These are phyloP conservation scores for Linnaemya tessellans DNA, from an alignment of 2,888 invertebrate species.

Conservation along the genomic window DNA sequence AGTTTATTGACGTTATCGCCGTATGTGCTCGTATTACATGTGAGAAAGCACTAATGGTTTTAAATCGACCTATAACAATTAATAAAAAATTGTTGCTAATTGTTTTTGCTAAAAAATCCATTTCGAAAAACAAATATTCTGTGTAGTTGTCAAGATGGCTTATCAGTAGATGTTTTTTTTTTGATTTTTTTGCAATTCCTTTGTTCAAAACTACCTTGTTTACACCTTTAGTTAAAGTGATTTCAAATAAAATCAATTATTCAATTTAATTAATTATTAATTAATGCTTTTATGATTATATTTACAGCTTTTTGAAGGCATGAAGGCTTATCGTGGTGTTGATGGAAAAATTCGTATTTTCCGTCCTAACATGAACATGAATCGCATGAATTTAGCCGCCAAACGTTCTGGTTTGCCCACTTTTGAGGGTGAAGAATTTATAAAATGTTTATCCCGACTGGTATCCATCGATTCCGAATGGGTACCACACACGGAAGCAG, in stretches of 20 bases:
- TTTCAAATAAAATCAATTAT: slow-evolving; percentile 13
- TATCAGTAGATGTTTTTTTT: slow-evolving; percentile 25
- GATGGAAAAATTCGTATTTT: slow-evolving; percentile 97
- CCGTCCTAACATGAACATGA: slow-evolving; percentile 97
- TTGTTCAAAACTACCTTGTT: slow-evolving; percentile 23
- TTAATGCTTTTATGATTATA: slow-evolving; percentile 45
- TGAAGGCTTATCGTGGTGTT: slow-evolving; percentile 97
- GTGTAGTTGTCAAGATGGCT: slow-evolving; percentile 32
- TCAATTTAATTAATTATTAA: slow-evolving; percentile 14
- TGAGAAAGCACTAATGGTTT: not conserved
- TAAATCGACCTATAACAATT: slow-evolving; percentile 11
- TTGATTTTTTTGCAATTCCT: slow-evolving; percentile 10
- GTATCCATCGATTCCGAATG: slow-evolving; percentile 97
- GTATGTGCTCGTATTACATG: slow-evolving; percentile 13
- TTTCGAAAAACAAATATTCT: slow-evolving; percentile 32
- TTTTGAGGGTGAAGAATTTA: slow-evolving; percentile 93
- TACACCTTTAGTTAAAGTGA: slow-evolving; percentile 22
- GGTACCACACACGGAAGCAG: slow-evolving; percentile 96
- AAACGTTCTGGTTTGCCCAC: slow-evolving; percentile 92
- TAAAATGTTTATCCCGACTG: slow-evolving; percentile 92
- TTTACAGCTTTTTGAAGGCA: slow-evolving; percentile 96
- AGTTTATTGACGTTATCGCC: slow-evolving; percentile 47
- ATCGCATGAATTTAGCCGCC: slow-evolving; percentile 94
- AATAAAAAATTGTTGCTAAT: slow-evolving; percentile 27
- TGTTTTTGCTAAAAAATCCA: not conserved